Evolutionary conservation across 2,888 invertebrate genomes (phyloP).

Genomic region (Pristionchus entomophagus): DNA sequence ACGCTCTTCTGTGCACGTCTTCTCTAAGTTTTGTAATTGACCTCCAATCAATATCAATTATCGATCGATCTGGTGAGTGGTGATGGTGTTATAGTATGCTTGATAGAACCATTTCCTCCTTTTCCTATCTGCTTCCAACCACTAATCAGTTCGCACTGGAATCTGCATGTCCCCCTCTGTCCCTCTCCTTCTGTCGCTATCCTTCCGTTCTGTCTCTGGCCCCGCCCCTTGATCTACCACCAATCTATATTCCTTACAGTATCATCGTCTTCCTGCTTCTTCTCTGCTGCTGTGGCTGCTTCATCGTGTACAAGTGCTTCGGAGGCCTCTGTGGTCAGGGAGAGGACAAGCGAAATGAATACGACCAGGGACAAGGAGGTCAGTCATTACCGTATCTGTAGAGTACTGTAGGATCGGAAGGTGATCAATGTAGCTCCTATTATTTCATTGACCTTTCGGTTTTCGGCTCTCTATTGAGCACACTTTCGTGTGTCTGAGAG

Average conservation of each 20-base stretch:
- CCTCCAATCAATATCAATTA: not conserved
- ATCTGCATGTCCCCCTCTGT: not conserved
- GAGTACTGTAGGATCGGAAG: not conserved
- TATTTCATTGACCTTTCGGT: not conserved
- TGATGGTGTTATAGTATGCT: not conserved
- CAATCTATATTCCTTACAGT: slow-evolving; percentile 53
- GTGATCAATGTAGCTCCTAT: not conserved
- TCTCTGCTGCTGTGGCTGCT: slow-evolving; percentile 68
- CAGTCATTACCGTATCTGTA: not conserved
- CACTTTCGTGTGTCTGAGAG: too few species aligned
- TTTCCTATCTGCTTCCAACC: slow-evolving; percentile 22
- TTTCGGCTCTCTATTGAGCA: too few species aligned
- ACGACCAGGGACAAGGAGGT: slow-evolving; percentile 37
- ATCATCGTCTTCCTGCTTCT: slow-evolving; percentile 66
- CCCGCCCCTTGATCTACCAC: not conserved
- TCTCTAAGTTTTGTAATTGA: slow-evolving; percentile 37
- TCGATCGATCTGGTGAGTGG: slow-evolving; percentile 39
- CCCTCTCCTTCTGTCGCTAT: slow-evolving; percentile 17
- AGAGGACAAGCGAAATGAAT: slow-evolving; percentile 27
- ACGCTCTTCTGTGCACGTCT: slow-evolving; percentile 15
- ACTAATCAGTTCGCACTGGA: not conserved
- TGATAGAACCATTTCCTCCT: not conserved
- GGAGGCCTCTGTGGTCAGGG: not conserved
- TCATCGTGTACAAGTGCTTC: slow-evolving; percentile 60
- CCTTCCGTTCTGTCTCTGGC: slow-evolving; percentile 19